These are phyloP conservation scores for human DNA, from an alignment of 2,113 vertebrate genomes.

Conservation along the genomic window GRCh38 chr16:85792501-85793000, in stretches of 20 bases:
- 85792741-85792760: background rate
- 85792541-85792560: background rate
- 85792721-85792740: background rate
- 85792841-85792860: background rate
- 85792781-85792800: background rate
- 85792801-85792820: background rate
- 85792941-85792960: background rate
- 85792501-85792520: background rate
- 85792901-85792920: background rate
- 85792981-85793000: background rate
- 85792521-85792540: background rate
- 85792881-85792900: background rate
- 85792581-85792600: background rate
- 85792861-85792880: background rate
- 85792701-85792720: background rate
- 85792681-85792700: background rate
- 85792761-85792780: background rate
- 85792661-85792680: no score
- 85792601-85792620: background rate
- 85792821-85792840: background rate
- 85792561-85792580: background rate
- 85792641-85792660: background rate
- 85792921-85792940: background rate
- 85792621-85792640: rapidly evolving
- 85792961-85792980: background rate